phyloP scores from a whole-genome alignment of 2,113 vertebrate species.

The Seriola aureovittata region DNA sequence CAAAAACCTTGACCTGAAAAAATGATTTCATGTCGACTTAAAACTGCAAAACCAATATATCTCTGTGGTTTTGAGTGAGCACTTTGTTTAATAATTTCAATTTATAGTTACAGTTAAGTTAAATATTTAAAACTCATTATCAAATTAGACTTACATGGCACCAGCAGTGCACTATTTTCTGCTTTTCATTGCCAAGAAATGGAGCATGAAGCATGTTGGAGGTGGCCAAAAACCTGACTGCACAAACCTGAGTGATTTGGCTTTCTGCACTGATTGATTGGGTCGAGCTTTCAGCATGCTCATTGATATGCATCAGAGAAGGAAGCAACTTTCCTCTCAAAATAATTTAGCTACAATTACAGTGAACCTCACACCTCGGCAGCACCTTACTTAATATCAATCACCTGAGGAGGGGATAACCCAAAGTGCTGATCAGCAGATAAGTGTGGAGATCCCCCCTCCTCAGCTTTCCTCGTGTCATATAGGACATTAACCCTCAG shows the following conservation, averaged over 20 bases:
- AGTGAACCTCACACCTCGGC: conserved; percentile 55
- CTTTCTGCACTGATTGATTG: conserved; percentile 51
- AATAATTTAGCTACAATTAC: conserved; percentile 62
- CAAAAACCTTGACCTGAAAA: neutral
- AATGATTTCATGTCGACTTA: neutral
- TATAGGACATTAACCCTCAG: conserved; percentile 67
- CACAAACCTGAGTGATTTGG: conserved; percentile 44
- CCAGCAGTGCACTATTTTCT: neutral
- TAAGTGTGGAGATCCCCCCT: conserved; percentile 52
- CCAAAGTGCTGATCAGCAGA: conserved; percentile 70
- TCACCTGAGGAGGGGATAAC: conserved; percentile 53
- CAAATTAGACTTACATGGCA: neutral
- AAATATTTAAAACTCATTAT: neutral
- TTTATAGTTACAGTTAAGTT: neutral
- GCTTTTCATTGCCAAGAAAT: conserved; percentile 4
- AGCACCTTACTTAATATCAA: conserved; percentile 52
- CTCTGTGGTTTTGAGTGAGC: neutral
- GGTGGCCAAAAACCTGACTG: conserved; percentile 49
- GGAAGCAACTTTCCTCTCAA: conserved; percentile 38
- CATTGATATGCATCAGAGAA: conserved; percentile 51
- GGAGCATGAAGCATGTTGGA: neutral
- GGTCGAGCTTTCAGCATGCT: conserved; percentile 12
- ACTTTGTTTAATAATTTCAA: neutral
- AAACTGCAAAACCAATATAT: neutral
- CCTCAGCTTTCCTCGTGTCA: conserved; percentile 52